Evolutionary conservation across 2,113 vertebrate species (phyloP).

Genomic region (Amphiprion ocellaris): DNA sequence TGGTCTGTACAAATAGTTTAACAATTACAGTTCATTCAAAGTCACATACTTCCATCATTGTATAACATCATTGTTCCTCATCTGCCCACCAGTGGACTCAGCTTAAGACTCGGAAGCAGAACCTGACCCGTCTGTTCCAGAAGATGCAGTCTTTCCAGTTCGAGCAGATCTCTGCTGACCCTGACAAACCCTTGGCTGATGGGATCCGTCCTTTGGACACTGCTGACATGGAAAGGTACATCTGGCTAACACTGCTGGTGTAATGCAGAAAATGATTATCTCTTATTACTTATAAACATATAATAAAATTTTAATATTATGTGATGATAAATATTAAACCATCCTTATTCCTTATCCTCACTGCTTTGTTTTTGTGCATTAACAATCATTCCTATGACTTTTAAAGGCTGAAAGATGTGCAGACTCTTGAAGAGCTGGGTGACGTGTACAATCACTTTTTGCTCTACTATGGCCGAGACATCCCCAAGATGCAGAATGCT

Average conservation of each 20-base stretch:
- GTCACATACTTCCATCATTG: background rate
- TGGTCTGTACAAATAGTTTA: background rate
- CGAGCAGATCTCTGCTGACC: constrained; percentile 97
- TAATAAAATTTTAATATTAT: background rate
- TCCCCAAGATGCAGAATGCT: constrained; percentile 98
- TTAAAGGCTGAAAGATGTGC: constrained; percentile 94
- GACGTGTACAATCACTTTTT: constrained; percentile 98
- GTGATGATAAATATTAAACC: background rate
- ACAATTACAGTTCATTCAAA: background rate
- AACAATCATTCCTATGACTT: background rate
- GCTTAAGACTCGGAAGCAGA: constrained; percentile 96
- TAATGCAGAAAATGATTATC: background rate
- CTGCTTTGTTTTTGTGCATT: background rate
- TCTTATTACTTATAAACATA: background rate
- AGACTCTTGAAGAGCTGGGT: constrained; percentile 95
- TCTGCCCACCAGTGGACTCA: constrained; percentile 92
- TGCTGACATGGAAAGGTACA: constrained; percentile 95
- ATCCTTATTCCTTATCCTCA: background rate
- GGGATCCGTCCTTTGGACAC: constrained; percentile 96
- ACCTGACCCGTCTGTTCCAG: constrained; percentile 95
- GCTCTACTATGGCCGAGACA: constrained; percentile 97
- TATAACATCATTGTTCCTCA: background rate
- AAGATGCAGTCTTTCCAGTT: constrained; percentile 99
- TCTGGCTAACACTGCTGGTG: background rate
- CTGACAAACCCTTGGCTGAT: constrained; percentile 97